Evolutionary conservation across 2,888 invertebrate genomes (phyloP), one percentile per base, ranked within the genome.

Genomic region (Tenthredo livida): DNA sequence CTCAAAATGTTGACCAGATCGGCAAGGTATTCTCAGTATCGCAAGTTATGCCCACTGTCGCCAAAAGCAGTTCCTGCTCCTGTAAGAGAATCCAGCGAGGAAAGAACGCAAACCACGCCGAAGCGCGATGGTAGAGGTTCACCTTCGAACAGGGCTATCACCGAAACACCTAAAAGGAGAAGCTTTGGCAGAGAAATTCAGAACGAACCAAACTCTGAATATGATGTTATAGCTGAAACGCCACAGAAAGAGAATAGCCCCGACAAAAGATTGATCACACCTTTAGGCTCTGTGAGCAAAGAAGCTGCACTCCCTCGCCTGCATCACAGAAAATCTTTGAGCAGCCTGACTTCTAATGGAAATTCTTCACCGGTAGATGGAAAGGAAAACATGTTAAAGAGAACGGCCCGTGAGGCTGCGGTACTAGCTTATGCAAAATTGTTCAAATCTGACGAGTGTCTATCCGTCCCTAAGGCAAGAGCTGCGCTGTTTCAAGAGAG

Each of bases 401-500:
- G 92, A 61, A 88, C 87, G 43, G 87, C 89, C 0, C 84, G 87
- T 12, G 91, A 92, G 29, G 84, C 82, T 7, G 50, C 87, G 7
- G 43, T 47, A 25, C 9, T 25, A 10, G 84, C 84, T 43, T 86
- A 85, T 1, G 33, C 86, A 0, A 92, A 93, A 82, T 65, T 90
- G 5, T 73, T 88, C 4, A 92, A 90, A 78, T 85, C 85, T 10
- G 90, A 91, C 33, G 91, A 91, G 0, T 84, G 73, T 25, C 84
- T 82, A 37, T 86, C 84, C 0, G 86, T 87, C 43, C 89, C 93
- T 4, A 91, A 86, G 89, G 92, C 92, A 6, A 89, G 93, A 86
- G 90, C 92, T 6, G 88, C 92, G 0, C 84, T 93, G 2, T 93
- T 93, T 86, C 91, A 90, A 80, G 92, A 92, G 17, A 85, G 84